These are phyloP conservation scores for Zoanthus sansibaricus DNA, from an alignment of 92 coral and sea anemone species.

Conservation along the genomic window DNA sequence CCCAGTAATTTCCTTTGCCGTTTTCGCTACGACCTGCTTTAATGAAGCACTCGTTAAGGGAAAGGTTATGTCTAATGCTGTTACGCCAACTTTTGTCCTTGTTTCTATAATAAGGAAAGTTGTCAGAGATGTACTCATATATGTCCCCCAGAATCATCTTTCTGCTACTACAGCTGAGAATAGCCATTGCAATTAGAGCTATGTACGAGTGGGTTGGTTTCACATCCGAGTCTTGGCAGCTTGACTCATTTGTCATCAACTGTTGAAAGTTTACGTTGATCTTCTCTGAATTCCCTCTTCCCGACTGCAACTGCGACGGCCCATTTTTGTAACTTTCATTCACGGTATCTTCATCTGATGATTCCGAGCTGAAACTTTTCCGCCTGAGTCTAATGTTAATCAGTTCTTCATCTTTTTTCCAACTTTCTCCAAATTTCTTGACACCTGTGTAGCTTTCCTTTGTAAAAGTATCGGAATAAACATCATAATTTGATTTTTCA, in stretches of 20 bases:
- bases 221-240: slow-evolving; percentile 84
- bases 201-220: slow-evolving; percentile 98
- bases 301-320: slow-evolving; percentile 8
- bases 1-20: slow-evolving; percentile 99
- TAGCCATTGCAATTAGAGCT: slow-evolving; percentile 99
- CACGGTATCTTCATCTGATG: neutral
- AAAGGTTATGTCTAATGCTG: slow-evolving; percentile 94
- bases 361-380: neutral
- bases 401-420: slow-evolving; percentile 29
- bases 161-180: slow-evolving; percentile 86
- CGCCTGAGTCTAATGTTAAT: neutral
- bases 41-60: slow-evolving; percentile 97
- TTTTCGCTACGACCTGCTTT: slow-evolving; percentile 99
- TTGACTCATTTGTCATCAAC: slow-evolving; percentile 41
- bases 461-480: slow-evolving; percentile 24
- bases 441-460: slow-evolving; percentile 2
- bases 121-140: slow-evolving; percentile 94
- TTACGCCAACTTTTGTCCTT: slow-evolving; percentile 99
- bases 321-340: neutral
- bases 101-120: slow-evolving; percentile 94
- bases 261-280: slow-evolving; percentile 23
- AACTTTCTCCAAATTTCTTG: neutral
- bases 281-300: slow-evolving; percentile 22
- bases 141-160: slow-evolving; percentile 97
- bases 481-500: slow-evolving; percentile 20